Conservation (phyloP, 2,888 invertebrate species). For the Phaedon cochleariae region DNA sequence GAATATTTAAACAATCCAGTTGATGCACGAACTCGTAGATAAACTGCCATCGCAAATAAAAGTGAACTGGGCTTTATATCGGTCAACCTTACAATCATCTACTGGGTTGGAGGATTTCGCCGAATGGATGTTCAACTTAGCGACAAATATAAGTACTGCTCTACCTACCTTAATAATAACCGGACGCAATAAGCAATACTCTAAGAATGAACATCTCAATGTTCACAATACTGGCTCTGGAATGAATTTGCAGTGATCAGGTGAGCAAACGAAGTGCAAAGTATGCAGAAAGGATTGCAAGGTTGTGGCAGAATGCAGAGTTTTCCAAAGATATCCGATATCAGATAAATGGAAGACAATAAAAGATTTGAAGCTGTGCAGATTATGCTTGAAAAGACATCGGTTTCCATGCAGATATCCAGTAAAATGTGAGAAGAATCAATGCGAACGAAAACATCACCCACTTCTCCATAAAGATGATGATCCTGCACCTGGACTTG, state of each 20-base stretch:
- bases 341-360: background rate
- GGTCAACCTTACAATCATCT: background rate
- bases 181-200: background rate
- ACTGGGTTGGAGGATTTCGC: slow-evolving; percentile 8
- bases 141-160: background rate
- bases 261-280: background rate
- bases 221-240: too few relatives aligned
- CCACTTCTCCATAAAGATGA: background rate
- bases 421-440: background rate
- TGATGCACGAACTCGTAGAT: slow-evolving; percentile 17
- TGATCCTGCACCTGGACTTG: background rate
- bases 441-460: slow-evolving; percentile 5
- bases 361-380: slow-evolving; percentile 1
- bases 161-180: background rate
- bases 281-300: background rate
- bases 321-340: slow-evolving; percentile 3
- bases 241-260: background rate
- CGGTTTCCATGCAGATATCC: slow-evolving; percentile 13
- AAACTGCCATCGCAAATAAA: slow-evolving; percentile 14
- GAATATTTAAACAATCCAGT: slow-evolving; percentile 12
- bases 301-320: background rate
- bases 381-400: slow-evolving; percentile 3
- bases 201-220: too few relatives aligned
- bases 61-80: slow-evolving; percentile 22
- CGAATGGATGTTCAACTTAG: slow-evolving; percentile 1